These are phyloP conservation scores for Bombus turneri DNA, from an alignment of 1,140 invertebrate genomes.

Conservation along the genomic window DNA sequence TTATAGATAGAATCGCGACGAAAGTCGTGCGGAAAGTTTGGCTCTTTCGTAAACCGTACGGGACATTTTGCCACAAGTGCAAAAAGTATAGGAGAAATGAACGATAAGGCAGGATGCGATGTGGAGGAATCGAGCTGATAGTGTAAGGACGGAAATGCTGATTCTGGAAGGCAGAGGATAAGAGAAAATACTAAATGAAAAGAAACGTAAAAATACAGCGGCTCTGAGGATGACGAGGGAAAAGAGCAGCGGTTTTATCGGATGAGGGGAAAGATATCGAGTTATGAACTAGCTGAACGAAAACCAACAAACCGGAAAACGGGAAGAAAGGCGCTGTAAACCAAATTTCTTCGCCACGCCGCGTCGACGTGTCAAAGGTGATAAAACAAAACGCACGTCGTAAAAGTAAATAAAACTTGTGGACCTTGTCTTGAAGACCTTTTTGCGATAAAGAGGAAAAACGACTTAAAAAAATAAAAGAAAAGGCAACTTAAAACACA, in stretches of 20 bases:
- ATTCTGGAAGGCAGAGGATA: neutral
- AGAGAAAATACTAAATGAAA: too few species aligned
- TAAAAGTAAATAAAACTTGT: neutral
- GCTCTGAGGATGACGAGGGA: neutral
- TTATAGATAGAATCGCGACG: neutral
- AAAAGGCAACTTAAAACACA: too few species aligned
- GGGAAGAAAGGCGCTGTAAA: neutral
- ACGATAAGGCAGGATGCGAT: too few species aligned
- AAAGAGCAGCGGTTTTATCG: neutral
- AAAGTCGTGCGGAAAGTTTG: neutral
- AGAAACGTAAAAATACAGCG: neutral
- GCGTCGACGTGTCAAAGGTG: neutral
- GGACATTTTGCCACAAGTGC: neutral
- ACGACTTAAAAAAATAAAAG: neutral
- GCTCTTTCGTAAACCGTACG: too few species aligned
- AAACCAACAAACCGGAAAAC: neutral
- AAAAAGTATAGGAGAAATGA: too few species aligned
- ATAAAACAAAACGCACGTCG: neutral
- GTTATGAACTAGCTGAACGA: neutral
- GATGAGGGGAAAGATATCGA: neutral
- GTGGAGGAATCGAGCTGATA: too few species aligned
- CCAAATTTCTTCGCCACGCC: neutral
- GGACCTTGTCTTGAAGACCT: neutral
- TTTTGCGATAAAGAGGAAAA: neutral
- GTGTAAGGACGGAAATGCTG: too few species aligned